Percentiles rank a stretch among this genome's conserved stretches.
Evolutionary conservation across 2,113 vertebrate species (phyloP).

Genomic region (Pomatostomus ruficeps): DNA sequence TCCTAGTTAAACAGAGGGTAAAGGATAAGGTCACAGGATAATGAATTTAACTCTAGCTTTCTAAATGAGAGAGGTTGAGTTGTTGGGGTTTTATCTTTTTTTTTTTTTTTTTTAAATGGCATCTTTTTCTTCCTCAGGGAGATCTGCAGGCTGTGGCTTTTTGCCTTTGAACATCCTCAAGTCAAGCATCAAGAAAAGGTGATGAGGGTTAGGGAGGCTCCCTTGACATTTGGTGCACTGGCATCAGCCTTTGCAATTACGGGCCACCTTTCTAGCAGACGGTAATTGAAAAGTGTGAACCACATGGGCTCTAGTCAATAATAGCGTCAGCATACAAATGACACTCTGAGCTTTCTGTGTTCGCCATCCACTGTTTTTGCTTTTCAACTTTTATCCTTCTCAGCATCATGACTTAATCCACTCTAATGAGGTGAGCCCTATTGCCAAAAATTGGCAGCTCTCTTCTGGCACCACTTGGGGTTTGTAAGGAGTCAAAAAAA

Average conservation of each 20-base stretch:
- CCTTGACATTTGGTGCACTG: slow-evolving; percentile 76
- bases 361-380: slow-evolving; percentile 53
- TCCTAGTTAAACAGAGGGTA: background rate
- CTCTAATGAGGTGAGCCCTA: slow-evolving; percentile 78
- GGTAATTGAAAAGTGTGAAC: slow-evolving; percentile 83
- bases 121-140: slow-evolving; percentile 58
- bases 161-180: slow-evolving; percentile 86
- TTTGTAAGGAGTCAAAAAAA: slow-evolving; percentile 46
- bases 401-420: slow-evolving; percentile 82
- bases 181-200: slow-evolving; percentile 76
- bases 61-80: background rate
- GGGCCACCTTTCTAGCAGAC: slow-evolving; percentile 78
- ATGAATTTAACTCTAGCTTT: slow-evolving; percentile 29
- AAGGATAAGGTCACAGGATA: slow-evolving; percentile 51
- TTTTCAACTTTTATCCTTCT: slow-evolving; percentile 81
- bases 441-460: slow-evolving; percentile 69
- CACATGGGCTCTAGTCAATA: slow-evolving; percentile 82
- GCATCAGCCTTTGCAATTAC: slow-evolving; percentile 82
- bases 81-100: background rate
- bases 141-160: slow-evolving; percentile 61
- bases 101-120: slow-evolving; percentile 31
- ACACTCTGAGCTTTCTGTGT: slow-evolving; percentile 54
- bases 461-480: slow-evolving; percentile 51
- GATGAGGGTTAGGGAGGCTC: slow-evolving; percentile 71
- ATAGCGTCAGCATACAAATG: slow-evolving; percentile 74